These are phyloP conservation scores for Zhuqinia jingwanae DNA, from an alignment of 2,888 invertebrate genomes.

Conservation along the genomic window DNA sequence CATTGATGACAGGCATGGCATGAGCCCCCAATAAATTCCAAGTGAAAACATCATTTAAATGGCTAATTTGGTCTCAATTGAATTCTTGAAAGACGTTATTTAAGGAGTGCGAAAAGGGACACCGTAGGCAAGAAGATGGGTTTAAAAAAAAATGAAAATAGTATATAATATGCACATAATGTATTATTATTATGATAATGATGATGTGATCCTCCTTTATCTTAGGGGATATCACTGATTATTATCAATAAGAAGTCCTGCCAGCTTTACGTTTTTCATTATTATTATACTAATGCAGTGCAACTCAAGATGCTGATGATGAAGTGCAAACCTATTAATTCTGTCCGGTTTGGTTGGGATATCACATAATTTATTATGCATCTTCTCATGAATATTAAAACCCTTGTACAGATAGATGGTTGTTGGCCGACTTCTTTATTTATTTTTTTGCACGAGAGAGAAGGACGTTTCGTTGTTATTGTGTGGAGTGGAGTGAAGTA, in stretches of 20 bases:
- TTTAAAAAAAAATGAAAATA: background rate
- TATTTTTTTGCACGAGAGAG: background rate
- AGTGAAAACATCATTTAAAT: background rate
- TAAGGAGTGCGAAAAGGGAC: background rate
- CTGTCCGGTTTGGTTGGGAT: constrained; percentile 34
- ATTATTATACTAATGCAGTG: background rate
- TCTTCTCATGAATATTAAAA: constrained; percentile 57
- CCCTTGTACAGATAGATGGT: constrained; percentile 1
- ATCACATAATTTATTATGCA: constrained; percentile 28
- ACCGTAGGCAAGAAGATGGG: constrained; percentile 1
- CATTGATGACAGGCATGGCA: background rate
- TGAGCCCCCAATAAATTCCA: background rate
- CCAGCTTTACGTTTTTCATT: background rate
- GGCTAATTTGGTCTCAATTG: background rate
- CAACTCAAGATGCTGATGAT: background rate
- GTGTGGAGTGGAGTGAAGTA: constrained; percentile 29
- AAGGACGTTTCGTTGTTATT: constrained; percentile 1
- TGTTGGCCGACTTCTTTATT: constrained; percentile 11
- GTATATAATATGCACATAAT: no score
- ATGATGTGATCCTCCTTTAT: constrained; percentile 34
- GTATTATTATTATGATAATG: no score
- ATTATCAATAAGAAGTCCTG: constrained; percentile 12
- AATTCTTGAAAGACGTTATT: background rate
- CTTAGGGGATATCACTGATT: background rate
- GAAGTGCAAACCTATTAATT: constrained; percentile 54